Evolutionary conservation across 1,140 invertebrate genomes (phyloP).

Genomic region (Panulirus ornatus): DNA sequence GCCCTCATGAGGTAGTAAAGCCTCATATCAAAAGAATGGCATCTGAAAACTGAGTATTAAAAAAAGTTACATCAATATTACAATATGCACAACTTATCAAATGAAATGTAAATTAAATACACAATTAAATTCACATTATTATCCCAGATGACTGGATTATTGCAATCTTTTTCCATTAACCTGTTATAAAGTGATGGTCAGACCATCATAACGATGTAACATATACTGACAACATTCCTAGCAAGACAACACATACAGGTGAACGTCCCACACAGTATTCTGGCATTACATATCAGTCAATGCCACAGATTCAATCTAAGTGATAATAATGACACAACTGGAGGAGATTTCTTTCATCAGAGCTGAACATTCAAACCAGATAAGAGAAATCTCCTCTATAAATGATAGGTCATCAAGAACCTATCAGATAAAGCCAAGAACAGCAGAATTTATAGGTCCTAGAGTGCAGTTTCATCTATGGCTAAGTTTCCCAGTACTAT

Average conservation of each 20-base stretch:
- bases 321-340: constrained; percentile 37
- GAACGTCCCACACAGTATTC: constrained; percentile 61
- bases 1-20: constrained; percentile 17
- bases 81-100: background rate
- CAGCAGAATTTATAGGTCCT: constrained; percentile 55
- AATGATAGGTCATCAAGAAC: constrained; percentile 41
- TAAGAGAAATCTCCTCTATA: constrained; percentile 44
- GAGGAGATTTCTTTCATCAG: constrained; percentile 50
- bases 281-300: constrained; percentile 61
- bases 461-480: constrained; percentile 57
- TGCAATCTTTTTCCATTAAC: constrained; percentile 2
- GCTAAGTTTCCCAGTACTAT: constrained; percentile 47
- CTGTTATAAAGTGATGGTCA: constrained; percentile 21
- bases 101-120: background rate
- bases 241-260: constrained; percentile 71
- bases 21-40: background rate
- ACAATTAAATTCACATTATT: constrained; percentile 20
- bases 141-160: constrained; percentile 7
- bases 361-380: background rate
- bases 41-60: constrained; percentile 3
- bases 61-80: background rate
- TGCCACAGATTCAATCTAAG: constrained; percentile 55
- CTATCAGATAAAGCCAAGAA: constrained; percentile 46
- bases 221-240: constrained; percentile 60
- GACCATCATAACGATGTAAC: constrained; percentile 43